Conservation (phyloP, 1,140 invertebrate genomes). For the Aplysia californica region DNA sequence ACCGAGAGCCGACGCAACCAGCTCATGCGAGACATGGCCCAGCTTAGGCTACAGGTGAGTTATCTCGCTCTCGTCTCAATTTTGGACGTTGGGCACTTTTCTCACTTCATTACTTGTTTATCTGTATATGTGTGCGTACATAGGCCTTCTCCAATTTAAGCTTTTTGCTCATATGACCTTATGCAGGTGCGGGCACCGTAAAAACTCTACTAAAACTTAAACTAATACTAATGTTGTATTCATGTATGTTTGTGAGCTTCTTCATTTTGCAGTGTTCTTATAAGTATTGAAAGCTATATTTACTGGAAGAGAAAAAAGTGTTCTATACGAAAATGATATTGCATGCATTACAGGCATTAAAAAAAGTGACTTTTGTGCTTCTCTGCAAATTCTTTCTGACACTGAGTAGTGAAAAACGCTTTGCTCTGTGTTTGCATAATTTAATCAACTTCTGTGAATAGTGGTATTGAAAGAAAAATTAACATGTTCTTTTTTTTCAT, state of each 20-base stretch:
- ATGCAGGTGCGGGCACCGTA: too few species aligned
- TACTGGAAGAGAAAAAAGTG: too few species aligned
- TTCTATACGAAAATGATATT: too few species aligned
- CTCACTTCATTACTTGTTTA: neutral
- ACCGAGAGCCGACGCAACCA: slow-evolving; percentile 70
- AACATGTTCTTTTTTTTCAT: too few species aligned
- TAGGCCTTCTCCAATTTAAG: neutral
- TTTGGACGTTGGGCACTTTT: neutral
- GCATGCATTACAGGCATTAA: too few species aligned
- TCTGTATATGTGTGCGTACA: neutral
- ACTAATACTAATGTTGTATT: neutral
- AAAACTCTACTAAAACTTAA: too few species aligned
- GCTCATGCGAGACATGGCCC: slow-evolving; percentile 80
- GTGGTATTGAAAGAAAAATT: too few species aligned
- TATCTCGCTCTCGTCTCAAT: neutral
- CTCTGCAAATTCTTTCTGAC: too few species aligned
- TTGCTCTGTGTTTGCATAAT: too few species aligned
- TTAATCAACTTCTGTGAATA: too few species aligned
- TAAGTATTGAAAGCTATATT: neutral
- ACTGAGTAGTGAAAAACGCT: too few species aligned
- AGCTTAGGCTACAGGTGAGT: slow-evolving; percentile 77
- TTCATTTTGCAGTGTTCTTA: neutral
- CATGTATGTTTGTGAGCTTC: neutral
- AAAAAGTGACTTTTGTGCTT: too few species aligned
- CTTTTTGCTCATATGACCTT: neutral